phyloP scores from a whole-genome alignment of 2,113 vertebrate species.

The Seriola rivoliana region DNA sequence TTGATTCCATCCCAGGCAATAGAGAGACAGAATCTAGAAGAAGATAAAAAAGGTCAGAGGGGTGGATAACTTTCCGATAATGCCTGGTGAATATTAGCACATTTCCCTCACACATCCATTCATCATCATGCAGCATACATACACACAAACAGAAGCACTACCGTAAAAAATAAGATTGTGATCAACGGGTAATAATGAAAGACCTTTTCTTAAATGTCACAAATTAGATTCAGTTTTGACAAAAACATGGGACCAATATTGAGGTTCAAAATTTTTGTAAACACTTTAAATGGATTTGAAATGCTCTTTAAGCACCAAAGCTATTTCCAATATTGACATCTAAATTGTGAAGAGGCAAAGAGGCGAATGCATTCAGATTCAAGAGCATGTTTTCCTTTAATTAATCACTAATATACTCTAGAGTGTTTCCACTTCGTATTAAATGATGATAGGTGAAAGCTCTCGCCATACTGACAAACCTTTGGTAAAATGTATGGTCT shows the following conservation, averaged over 20 bases:
- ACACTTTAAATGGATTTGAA: slow-evolving; percentile 56
- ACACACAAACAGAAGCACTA: background rate
- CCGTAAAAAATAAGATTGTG: slow-evolving; percentile 41
- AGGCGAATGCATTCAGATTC: slow-evolving; percentile 15
- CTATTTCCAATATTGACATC: slow-evolving; percentile 46
- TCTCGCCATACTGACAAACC: too few relatives aligned
- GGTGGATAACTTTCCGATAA: slow-evolving; percentile 2
- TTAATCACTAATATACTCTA: background rate
- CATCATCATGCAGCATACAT: background rate
- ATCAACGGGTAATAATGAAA: slow-evolving; percentile 51
- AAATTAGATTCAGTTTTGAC: slow-evolving; percentile 48
- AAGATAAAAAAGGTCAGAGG: slow-evolving; percentile 13
- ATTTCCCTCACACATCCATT: slow-evolving; percentile 3
- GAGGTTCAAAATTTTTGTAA: slow-evolving; percentile 47
- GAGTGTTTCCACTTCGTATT: background rate
- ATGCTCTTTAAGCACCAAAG: slow-evolving; percentile 54
- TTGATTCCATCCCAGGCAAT: slow-evolving; percentile 7
- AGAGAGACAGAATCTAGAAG: slow-evolving; percentile 13
- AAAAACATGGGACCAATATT: slow-evolving; percentile 34
- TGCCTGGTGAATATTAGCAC: slow-evolving; percentile 7
- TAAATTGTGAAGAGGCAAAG: slow-evolving; percentile 28
- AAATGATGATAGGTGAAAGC: too few relatives aligned
- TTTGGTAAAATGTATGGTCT: too few relatives aligned
- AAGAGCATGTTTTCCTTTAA: background rate
- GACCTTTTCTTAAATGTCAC: slow-evolving; percentile 74